phyloP scores from a whole-genome alignment of 2,888 invertebrate species.

The Calliopum simillimum region DNA sequence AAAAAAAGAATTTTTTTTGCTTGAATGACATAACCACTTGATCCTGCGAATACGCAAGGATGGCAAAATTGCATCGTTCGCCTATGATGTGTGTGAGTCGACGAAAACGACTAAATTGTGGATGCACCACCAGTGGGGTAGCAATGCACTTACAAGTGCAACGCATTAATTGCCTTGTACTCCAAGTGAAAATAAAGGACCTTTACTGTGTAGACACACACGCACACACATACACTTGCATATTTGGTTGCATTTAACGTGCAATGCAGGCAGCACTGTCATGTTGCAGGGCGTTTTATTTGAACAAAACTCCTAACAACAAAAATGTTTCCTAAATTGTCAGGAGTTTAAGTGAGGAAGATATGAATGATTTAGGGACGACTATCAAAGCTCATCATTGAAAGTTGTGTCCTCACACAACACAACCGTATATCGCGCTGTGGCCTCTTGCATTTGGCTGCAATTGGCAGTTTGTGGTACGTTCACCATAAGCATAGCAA shows the following conservation, averaged over 20 bases:
- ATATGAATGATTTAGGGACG: neutral
- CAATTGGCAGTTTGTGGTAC: constrained; percentile 5
- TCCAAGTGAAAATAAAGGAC: neutral
- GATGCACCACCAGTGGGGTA: too few species aligned
- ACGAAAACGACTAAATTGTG: too few species aligned
- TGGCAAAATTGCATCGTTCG: too few species aligned
- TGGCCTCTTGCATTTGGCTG: neutral
- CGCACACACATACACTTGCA: neutral
- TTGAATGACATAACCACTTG: too few species aligned
- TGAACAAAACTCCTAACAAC: neutral
- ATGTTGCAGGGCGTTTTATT: neutral
- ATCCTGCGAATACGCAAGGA: too few species aligned
- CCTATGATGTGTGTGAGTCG: too few species aligned
- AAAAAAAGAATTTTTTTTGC: too few species aligned
- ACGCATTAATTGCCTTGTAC: too few species aligned
- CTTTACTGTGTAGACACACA: neutral
- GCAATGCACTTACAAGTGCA: too few species aligned
- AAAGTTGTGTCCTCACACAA: neutral
- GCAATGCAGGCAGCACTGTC: neutral
- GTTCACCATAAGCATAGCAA: too few species aligned
- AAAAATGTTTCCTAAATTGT: neutral
- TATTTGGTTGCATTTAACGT: neutral
- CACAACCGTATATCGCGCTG: too few species aligned
- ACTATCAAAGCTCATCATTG: neutral
- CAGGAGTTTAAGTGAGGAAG: neutral